These are phyloP conservation scores for Sphaerodactylus townsendi DNA, from an alignment of 2,113 vertebrate species.

Conservation along the genomic window DNA sequence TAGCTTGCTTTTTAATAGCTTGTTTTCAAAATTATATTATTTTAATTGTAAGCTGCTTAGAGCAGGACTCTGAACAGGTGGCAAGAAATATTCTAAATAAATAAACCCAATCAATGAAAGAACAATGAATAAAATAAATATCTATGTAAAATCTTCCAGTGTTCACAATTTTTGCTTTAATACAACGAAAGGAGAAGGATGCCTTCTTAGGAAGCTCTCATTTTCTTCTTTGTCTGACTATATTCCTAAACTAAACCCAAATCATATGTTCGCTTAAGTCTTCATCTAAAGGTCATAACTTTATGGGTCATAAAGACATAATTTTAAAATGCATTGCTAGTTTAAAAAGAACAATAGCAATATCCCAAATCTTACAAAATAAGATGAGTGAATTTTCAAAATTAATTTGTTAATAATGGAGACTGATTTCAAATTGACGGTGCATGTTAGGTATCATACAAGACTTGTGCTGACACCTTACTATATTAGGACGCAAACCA, in stretches of 20 bases:
- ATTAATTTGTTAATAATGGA: slow-evolving; percentile 21
- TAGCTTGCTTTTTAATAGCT: too few relatives aligned
- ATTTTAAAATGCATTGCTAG: background rate
- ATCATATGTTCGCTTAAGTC: background rate
- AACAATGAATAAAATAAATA: too few relatives aligned
- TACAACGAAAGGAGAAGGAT: background rate
- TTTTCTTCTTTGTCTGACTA: background rate
- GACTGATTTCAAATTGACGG: slow-evolving; percentile 2
- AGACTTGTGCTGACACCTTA: background rate
- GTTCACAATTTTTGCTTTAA: too few relatives aligned
- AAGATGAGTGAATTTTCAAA: slow-evolving; percentile 21
- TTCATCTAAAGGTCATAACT: background rate
- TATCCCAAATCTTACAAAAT: slow-evolving; percentile 29
- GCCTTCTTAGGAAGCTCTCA: background rate
- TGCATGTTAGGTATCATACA: background rate
- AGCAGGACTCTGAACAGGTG: too few relatives aligned
- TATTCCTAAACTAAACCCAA: background rate
- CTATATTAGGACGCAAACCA: slow-evolving; percentile 12
- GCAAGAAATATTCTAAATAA: too few relatives aligned
- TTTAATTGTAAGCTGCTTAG: too few relatives aligned
- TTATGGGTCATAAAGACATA: background rate
- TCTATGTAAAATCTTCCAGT: too few relatives aligned
- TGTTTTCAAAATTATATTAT: too few relatives aligned
- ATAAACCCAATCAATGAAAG: too few relatives aligned
- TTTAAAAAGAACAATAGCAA: fast-evolving